phyloP scores from a whole-genome alignment of 2,797 vertebrate species.

The Menidia menidia region DNA sequence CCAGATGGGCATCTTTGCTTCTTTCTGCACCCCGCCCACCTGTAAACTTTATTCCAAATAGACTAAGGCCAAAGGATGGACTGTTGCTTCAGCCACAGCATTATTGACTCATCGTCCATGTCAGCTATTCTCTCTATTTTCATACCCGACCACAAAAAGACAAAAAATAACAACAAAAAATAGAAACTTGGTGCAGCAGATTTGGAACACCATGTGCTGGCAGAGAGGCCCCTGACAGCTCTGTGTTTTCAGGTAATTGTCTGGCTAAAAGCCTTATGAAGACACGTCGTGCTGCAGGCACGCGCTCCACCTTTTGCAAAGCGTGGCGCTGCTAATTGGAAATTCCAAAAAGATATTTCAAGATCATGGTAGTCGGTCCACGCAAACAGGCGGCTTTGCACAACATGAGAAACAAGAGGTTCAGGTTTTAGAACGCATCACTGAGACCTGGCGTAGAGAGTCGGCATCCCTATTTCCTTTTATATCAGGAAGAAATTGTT shows the following conservation, averaged over 20 bases:
- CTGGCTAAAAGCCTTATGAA: conserved; percentile 49
- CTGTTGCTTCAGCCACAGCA: not conserved
- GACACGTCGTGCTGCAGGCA: conserved; percentile 27
- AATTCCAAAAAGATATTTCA: conserved; percentile 60
- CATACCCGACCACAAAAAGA: not conserved
- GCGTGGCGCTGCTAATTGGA: conserved; percentile 46
- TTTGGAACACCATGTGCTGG: conserved; percentile 35
- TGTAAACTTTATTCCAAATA: conserved; percentile 5
- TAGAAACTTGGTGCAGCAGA: conserved; percentile 25
- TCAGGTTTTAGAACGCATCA: conserved; percentile 21
- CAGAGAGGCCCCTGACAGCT: conserved; percentile 36
- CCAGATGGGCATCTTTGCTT: not conserved
- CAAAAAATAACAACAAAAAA: conserved; percentile 15
- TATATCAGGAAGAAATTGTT: conserved; percentile 39
- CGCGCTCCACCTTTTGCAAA: conserved; percentile 38
- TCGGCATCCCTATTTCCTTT: conserved; percentile 23
- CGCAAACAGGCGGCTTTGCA: conserved; percentile 22
- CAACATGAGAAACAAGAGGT: conserved; percentile 21
- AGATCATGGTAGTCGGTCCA: conserved; percentile 54
- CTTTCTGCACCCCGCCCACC: not conserved
- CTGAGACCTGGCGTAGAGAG: conserved; percentile 36
- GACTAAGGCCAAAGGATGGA: not conserved
- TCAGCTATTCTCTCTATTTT: conserved; percentile 1
- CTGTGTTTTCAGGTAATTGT: conserved; percentile 45
- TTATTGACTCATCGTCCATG: conserved; percentile 16